Evolutionary conservation across 1,140 invertebrate genomes (phyloP), one percentile per base, ranked within the genome.

Genomic region (Bombus difficillimus): DNA sequence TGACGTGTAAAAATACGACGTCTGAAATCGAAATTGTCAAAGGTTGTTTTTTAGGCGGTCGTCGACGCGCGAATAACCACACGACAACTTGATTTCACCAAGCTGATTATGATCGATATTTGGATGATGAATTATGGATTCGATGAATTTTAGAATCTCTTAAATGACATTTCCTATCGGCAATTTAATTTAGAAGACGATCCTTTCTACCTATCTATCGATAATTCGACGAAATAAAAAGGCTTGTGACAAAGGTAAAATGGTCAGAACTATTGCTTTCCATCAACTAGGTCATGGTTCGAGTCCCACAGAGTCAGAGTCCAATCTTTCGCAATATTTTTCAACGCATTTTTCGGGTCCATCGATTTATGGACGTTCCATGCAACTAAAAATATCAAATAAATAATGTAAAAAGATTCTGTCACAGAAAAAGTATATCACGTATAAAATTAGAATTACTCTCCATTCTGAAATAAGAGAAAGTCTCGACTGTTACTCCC

Each of bases 1-100:
- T 76, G 57, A 73, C 72, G 72, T 32, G 59, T 9, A 22, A 32
- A 76, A 83, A 83, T 53, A 32, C 34, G 18, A 34, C 9, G 9
- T 64, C 37, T 18, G 41, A 25, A 28, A 83, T 47, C 32, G 57
- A 53, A 68, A 41, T 41, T 59, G n/a, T 22, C 81, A 39, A 32
- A 15, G 22, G 22, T 22, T 34, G 64, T 39, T 64, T 39, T 53
- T 69, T 53, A 13, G 32, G 47, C 34, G 32, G 15, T 13, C 43
- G 34, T 10, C 22, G 78, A 37, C 22, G 43, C 64, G 32, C 22
- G 25, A 69, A 37, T 34, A 76, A 39, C 18, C 25, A 8, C 12
- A 57, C 25, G 57, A 62, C 59, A 13, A 28, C 4, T 68, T 34
- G n/a, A 66, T 32, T 32, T 18, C 5, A 3, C 6, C 5, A 3